These are phyloP conservation scores for Sipha flava DNA, from an alignment of 1,140 invertebrate species.

Conservation along the genomic window DNA sequence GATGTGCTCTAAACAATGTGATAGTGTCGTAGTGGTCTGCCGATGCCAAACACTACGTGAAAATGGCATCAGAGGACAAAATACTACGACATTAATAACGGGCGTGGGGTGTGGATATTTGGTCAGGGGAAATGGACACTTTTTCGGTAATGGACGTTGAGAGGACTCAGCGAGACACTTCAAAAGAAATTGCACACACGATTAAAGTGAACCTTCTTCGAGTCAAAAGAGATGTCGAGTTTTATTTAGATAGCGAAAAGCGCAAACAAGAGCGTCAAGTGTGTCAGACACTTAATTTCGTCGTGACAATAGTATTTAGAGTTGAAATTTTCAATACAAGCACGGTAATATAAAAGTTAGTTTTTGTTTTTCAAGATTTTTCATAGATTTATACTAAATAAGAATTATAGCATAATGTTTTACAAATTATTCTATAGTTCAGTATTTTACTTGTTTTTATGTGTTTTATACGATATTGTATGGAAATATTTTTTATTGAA, in stretches of 20 bases:
- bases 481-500: too few relatives aligned
- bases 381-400: too few relatives aligned
- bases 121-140: neutral
- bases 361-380: too few relatives aligned
- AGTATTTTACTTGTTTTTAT: too few relatives aligned
- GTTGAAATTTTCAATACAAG: too few relatives aligned
- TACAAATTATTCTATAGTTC: too few relatives aligned
- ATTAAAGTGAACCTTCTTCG: neutral
- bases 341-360: too few relatives aligned
- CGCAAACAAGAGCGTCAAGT: neutral
- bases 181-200: neutral
- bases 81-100: constrained; percentile 2
- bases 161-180: neutral
- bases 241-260: neutral
- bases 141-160: constrained; percentile 13
- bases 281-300: neutral
- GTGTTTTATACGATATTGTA: too few relatives aligned
- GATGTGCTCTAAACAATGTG: neutral
- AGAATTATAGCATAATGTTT: too few relatives aligned
- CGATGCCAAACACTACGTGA: neutral
- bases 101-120: neutral
- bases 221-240: neutral
- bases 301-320: neutral
- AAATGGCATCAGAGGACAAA: constrained; percentile 7
- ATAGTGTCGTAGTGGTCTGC: neutral